phyloP scores from a whole-genome alignment of 1,140 invertebrate species.

The Drosophila sp. region DNA sequence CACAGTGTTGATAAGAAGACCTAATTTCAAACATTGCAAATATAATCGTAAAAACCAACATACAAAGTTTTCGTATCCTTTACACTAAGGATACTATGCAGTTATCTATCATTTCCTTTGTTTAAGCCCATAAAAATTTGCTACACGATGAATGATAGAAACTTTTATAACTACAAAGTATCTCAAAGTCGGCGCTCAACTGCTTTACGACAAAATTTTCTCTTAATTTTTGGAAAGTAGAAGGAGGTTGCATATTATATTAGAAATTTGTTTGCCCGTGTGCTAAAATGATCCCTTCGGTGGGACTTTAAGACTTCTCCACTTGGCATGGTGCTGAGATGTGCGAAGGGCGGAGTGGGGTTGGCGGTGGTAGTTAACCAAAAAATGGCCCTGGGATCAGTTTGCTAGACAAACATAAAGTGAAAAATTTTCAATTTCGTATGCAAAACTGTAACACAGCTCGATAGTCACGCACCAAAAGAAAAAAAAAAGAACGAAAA shows the following conservation, averaged over 20 bases:
- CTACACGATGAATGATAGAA: too few species aligned
- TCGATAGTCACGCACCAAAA: conserved; percentile 74
- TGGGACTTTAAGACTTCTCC: conserved; percentile 13
- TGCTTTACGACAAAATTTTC: neutral
- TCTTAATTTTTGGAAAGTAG: too few species aligned
- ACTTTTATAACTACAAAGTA: neutral
- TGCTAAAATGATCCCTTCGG: conserved; percentile 20
- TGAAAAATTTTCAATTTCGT: conserved; percentile 77
- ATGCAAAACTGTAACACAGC: conserved; percentile 76
- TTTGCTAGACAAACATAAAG: conserved; percentile 65
- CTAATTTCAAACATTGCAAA: too few species aligned
- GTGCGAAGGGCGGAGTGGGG: neutral
- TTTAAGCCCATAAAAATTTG: neutral
- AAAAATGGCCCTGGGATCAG: conserved; percentile 11
- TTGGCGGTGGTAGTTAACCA: neutral
- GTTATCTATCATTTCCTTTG: too few species aligned
- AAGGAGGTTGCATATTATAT: conserved; percentile 44
- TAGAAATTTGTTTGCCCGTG: conserved; percentile 40
- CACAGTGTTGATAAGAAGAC: too few species aligned
- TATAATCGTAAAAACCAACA: too few species aligned
- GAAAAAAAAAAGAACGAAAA: conserved; percentile 8
- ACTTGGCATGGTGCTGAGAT: neutral
- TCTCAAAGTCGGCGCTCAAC: neutral
- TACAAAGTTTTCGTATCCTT: too few species aligned
- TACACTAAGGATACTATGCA: too few species aligned